Base-by-base conservation (phyloP, 1,140 invertebrate genomes). In the Pentalonia nigronervosa region DNA sequence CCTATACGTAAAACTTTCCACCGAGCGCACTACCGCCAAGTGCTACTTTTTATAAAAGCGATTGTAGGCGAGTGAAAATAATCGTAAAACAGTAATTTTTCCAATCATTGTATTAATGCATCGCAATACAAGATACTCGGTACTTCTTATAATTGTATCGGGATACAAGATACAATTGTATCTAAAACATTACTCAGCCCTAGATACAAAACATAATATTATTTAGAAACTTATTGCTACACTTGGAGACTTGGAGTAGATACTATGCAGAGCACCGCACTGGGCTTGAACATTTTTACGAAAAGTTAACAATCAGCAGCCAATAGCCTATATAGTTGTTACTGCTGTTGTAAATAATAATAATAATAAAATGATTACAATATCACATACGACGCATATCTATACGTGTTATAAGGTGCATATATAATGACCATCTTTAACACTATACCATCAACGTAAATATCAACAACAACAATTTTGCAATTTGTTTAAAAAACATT, bases 361-460 rank as follows among this genome's bases (percentile, higher is more conserved):
- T 60, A 60, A 67, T 76, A 76, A 76, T 76, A 76, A 76, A 76
- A 30, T n/a, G 60, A 76, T 76, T 30, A n/a, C n/a, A 76, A 76
- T 76, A n/a, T 76, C 60, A 76, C 60, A 76, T 76, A 76, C 60
- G 17, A 76, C 1, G 60, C 60, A 76, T 76, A n/a, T 76, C 30
- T n/a, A n/a, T 76, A 76, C 60, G 60, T 76, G 60, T 76, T 76
- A 14, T 76, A 76, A 17, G 60, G 60, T 76, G 30, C 30, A 67
- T 67, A 67, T 67, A 67, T 67, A 67, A 67, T n/a, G 60, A 67
- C 60, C 60, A 76, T 76, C 30, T 14, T 76, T 76, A 76, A 76
- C 23, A n/a, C 60, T 76, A n/a, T n/a, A 76, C n/a, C n/a, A 76
- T 76, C n/a, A 76, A 34, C 60, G n/a, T 76, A 76, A 76, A 76